Conservation (phyloP, 2,797 vertebrate species). For the Falco rusticolus region DNA sequence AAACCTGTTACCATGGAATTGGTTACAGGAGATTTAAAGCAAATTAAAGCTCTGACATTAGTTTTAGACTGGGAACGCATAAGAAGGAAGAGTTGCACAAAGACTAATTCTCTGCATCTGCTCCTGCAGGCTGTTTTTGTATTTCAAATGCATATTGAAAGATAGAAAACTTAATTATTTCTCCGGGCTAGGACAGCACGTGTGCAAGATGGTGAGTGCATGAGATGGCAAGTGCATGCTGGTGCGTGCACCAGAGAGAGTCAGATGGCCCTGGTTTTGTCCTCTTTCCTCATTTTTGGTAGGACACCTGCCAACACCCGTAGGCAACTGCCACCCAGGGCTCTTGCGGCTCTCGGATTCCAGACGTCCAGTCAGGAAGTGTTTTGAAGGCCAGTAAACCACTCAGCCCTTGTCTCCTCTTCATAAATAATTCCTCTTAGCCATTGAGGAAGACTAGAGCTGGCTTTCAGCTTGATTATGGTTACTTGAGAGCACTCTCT, state of each 20-base stretch:
- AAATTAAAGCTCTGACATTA: constrained; percentile 62
- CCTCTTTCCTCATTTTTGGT: background rate
- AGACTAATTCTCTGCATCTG: constrained; percentile 25
- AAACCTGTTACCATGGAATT: constrained; percentile 48
- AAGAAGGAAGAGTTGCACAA: constrained; percentile 23
- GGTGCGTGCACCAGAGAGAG: background rate
- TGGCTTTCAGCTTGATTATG: constrained; percentile 69
- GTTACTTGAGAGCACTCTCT: constrained; percentile 67
- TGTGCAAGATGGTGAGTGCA: background rate
- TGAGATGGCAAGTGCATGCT: background rate
- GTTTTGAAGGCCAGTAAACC: constrained; percentile 65
- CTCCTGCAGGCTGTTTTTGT: constrained; percentile 40
- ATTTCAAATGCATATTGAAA: constrained; percentile 26
- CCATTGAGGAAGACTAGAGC: constrained; percentile 50
- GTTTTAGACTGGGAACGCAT: constrained; percentile 23
- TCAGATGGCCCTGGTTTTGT: background rate
- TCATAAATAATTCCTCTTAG: constrained; percentile 77
- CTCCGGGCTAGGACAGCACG: background rate
- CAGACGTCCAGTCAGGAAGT: constrained; percentile 59
- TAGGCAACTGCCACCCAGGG: constrained; percentile 26
- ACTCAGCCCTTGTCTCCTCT: constrained; percentile 57
- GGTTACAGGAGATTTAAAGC: constrained; percentile 59
- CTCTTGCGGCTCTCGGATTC: constrained; percentile 33
- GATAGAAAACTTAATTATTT: constrained; percentile 31
- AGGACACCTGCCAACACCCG: background rate